These are phyloP conservation scores for Dendropsophus ebraccatus DNA, from an alignment of 2,113 vertebrate genomes.

Conservation along the genomic window DNA sequence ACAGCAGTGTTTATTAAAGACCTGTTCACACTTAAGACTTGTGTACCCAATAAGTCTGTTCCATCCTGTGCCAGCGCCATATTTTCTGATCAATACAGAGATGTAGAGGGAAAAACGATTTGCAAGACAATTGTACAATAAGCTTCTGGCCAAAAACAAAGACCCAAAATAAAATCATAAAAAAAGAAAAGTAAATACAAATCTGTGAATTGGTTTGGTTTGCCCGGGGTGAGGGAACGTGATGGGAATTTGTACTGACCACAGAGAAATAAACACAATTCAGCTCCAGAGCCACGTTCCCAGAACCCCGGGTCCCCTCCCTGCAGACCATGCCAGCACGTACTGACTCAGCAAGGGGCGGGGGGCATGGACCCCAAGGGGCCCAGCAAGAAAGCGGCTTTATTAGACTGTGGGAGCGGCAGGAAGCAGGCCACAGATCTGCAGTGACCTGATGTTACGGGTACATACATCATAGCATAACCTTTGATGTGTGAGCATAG, in stretches of 20 bases:
- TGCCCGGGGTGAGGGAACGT: neutral
- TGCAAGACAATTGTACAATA: too few species aligned
- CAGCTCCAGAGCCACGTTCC: conserved; percentile 14
- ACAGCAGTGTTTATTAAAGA: too few species aligned
- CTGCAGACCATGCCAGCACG: conserved; percentile 1
- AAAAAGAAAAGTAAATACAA: neutral
- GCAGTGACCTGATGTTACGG: neutral
- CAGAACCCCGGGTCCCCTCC: conserved; percentile 37
- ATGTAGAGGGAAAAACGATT: too few species aligned
- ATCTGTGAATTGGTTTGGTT: neutral
- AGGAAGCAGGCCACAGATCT: neutral
- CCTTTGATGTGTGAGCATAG: neutral
- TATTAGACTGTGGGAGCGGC: neutral
- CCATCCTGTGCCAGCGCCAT: too few species aligned
- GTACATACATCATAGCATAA: neutral
- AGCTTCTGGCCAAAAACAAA: too few species aligned
- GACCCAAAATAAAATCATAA: neutral
- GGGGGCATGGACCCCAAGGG: neutral
- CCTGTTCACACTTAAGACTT: too few species aligned
- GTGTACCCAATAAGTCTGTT: too few species aligned
- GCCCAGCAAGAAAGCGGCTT: neutral
- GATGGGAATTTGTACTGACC: neutral
- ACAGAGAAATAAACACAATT: conserved; percentile 24
- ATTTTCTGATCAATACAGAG: too few species aligned
- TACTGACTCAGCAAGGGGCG: neutral